phyloP scores from a whole-genome alignment of 2,888 invertebrate species.

The Bombylius discolor region DNA sequence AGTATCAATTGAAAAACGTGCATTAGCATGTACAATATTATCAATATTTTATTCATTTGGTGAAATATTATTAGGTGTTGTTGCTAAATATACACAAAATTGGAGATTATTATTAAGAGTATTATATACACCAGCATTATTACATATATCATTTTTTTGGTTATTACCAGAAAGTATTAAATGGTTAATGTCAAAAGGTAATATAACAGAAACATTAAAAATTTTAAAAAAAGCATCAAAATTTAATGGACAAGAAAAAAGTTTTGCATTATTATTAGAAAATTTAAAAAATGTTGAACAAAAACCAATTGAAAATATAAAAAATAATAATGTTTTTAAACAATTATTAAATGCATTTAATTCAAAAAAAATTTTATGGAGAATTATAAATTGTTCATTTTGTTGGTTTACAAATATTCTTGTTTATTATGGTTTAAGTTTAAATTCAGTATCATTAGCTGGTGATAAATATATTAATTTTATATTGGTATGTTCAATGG shows the following conservation, averaged over 20 bases:
- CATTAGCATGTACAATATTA: conserved; percentile 56
- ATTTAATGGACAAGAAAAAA: conserved; percentile 36
- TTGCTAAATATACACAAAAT: conserved; percentile 51
- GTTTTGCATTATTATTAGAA: background rate
- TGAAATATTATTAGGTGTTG: conserved; percentile 49
- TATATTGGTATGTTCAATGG: conserved; percentile 43
- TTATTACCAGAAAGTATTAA: conserved; percentile 59
- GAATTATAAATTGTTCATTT: conserved; percentile 49
- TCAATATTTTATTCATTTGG: conserved; percentile 60
- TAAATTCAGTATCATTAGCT: conserved; percentile 59
- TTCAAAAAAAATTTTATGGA: conserved; percentile 23
- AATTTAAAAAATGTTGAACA: background rate
- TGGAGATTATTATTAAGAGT: conserved; percentile 56
- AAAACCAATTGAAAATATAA: background rate
- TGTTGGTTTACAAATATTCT: conserved; percentile 71
- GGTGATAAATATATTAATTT: conserved; percentile 69
- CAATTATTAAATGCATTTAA: conserved; percentile 8
- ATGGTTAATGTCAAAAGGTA: conserved; percentile 56
- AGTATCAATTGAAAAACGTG: conserved; percentile 58
- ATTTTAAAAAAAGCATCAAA: conserved; percentile 48
- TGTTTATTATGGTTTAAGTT: conserved; percentile 66
- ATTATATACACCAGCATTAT: conserved; percentile 52
- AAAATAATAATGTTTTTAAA: background rate
- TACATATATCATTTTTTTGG: conserved; percentile 54
- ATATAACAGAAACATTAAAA: conserved; percentile 42